Evolutionary conservation across 2,113 vertebrate species (phyloP).

Genomic region (Xyliphius kryptos): DNA sequence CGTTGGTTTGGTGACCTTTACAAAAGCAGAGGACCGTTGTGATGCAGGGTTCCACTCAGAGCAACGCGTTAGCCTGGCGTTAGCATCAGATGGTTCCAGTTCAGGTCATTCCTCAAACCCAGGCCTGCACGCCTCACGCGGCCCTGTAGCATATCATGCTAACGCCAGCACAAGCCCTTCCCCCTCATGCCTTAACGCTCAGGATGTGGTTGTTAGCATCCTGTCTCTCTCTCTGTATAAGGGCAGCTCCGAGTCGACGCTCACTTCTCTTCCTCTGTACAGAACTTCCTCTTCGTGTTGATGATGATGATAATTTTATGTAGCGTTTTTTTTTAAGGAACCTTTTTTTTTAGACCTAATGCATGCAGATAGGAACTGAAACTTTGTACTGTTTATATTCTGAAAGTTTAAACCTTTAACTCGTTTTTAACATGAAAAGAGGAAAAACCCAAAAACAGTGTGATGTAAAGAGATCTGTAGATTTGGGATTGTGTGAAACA

Average conservation of each 20-base stretch:
- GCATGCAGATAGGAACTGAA: slow-evolving; percentile 40
- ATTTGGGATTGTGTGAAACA: slow-evolving; percentile 37
- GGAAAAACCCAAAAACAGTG: background rate
- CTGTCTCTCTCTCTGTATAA: too few species aligned
- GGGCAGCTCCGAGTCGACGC: slow-evolving; percentile 23
- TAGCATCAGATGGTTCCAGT: too few species aligned
- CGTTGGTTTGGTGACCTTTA: too few species aligned
- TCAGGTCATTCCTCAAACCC: too few species aligned
- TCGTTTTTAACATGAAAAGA: slow-evolving; percentile 8
- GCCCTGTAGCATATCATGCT: too few species aligned
- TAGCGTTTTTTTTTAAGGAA: background rate
- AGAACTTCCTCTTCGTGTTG: background rate
- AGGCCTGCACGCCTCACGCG: too few species aligned
- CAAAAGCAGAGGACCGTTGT: too few species aligned
- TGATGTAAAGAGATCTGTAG: slow-evolving; percentile 47
- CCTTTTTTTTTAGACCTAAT: slow-evolving; percentile 26
- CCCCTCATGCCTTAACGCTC: too few species aligned
- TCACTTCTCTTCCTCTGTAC: slow-evolving; percentile 24
- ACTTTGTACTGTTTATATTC: slow-evolving; percentile 35
- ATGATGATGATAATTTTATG: background rate
- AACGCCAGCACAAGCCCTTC: too few species aligned
- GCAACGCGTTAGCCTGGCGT: too few species aligned
- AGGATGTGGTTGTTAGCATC: too few species aligned
- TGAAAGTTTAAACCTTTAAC: slow-evolving; percentile 37
- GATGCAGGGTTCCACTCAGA: too few species aligned